Conservation (phyloP, 1,140 invertebrate genomes). For the Drosophila nigrodunni region DNA sequence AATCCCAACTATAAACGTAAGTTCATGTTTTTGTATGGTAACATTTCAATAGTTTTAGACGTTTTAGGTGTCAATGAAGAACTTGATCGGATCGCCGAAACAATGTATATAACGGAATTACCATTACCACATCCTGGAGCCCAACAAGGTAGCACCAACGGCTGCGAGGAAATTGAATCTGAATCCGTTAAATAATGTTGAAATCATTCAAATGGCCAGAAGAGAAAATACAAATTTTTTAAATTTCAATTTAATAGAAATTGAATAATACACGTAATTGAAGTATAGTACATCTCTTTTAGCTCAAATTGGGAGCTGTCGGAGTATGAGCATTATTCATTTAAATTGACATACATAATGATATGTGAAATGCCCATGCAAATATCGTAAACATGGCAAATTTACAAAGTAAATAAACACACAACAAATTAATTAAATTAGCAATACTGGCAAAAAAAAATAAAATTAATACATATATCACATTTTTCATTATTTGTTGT, state of each 20-base stretch:
- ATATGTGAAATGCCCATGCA: constrained; percentile 50
- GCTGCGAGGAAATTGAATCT: constrained; percentile 7
- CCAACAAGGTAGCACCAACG: constrained; percentile 11
- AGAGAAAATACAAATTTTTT: not conserved
- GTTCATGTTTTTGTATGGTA: not conserved
- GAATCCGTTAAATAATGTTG: no score
- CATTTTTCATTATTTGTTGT: constrained; percentile 48
- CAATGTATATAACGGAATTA: constrained; percentile 18
- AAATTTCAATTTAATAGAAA: not conserved
- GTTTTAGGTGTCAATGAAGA: constrained; percentile 1
- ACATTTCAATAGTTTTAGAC: not conserved
- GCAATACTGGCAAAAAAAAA: constrained; percentile 23
- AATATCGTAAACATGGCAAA: constrained; percentile 49
- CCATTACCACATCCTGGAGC: constrained; percentile 25
- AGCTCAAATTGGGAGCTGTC: constrained; percentile 4
- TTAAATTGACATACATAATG: constrained; percentile 48
- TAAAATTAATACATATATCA: not conserved
- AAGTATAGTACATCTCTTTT: not conserved
- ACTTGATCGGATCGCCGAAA: not conserved
- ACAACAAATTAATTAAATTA: constrained; percentile 71
- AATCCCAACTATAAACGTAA: constrained; percentile 45
- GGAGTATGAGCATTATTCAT: constrained; percentile 28
- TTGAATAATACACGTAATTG: not conserved
- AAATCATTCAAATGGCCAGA: no score
- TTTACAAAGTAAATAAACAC: constrained; percentile 62